Percentiles rank a stretch among this genome's conserved stretches.
These are phyloP conservation scores for Trisateles emortualis DNA, from an alignment of 2,888 invertebrate genomes.

Conservation along the genomic window DNA sequence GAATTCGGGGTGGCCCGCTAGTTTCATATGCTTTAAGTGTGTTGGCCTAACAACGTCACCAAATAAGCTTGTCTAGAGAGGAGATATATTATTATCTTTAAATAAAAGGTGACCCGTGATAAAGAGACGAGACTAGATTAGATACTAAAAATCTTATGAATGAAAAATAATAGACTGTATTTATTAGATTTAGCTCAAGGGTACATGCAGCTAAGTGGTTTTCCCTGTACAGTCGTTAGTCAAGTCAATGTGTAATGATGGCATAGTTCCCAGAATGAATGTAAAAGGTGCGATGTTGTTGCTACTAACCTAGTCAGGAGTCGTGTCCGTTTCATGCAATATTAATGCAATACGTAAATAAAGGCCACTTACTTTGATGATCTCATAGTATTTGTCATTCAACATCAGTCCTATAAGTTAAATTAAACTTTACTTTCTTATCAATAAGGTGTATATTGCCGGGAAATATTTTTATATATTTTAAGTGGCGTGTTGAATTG, in stretches of 20 bases:
- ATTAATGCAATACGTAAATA: constrained; percentile 55
- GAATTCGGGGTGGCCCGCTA: too few relatives aligned
- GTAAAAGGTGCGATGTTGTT: constrained; percentile 7
- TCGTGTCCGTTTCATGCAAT: constrained; percentile 3
- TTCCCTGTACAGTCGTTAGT: neutral
- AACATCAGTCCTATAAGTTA: constrained; percentile 3
- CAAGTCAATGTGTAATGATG: constrained; percentile 1
- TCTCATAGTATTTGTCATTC: constrained; percentile 53
- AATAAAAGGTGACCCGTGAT: too few relatives aligned
- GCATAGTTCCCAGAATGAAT: constrained; percentile 13
- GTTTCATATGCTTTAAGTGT: too few relatives aligned
- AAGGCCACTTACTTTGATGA: constrained; percentile 53
- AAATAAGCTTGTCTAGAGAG: too few relatives aligned
- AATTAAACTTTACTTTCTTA: constrained; percentile 15
- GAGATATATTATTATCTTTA: too few relatives aligned
- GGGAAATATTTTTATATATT: neutral
- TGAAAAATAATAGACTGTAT: neutral
- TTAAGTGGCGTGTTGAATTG: constrained; percentile 23
- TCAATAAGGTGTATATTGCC: neutral
- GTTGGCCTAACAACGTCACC: too few relatives aligned
- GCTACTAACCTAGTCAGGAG: constrained; percentile 8
- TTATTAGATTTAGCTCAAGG: too few relatives aligned
- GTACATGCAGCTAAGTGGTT: neutral
- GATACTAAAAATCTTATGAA: constrained; percentile 3
- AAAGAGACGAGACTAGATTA: too few relatives aligned